phyloP scores from a whole-genome alignment of 1,140 invertebrate genomes.

The Papilio helenus region DNA sequence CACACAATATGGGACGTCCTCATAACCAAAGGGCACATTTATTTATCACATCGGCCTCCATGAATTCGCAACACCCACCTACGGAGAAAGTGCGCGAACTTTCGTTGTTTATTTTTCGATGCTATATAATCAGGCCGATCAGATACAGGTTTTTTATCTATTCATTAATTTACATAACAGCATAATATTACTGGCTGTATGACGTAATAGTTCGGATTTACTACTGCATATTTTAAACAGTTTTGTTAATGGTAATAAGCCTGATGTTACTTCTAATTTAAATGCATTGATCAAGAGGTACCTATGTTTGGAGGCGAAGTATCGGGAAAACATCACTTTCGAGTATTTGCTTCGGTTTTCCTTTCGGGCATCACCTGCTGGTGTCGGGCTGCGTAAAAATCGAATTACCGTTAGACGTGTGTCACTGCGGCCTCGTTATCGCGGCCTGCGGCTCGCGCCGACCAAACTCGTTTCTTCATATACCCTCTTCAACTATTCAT shows the following conservation, averaged over 20 bases:
- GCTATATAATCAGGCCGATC: conserved; percentile 31
- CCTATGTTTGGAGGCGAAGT: not conserved
- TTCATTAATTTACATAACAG: conserved; percentile 52
- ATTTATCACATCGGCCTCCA: conserved; percentile 23
- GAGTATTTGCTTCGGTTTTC: conserved; percentile 53
- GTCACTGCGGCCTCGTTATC: conserved; percentile 77
- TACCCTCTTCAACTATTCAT: conserved; percentile 65
- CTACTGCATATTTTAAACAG: conserved; percentile 13
- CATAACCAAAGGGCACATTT: conserved; percentile 37
- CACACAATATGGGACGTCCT: conserved; percentile 47
- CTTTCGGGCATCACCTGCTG: conserved; percentile 56
- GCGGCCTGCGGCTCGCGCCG: conserved; percentile 60
- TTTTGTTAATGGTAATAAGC: not conserved
- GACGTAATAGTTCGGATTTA: conserved; percentile 43
- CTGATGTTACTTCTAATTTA: not conserved
- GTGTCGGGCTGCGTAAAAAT: conserved; percentile 61
- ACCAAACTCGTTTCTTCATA: conserved; percentile 79
- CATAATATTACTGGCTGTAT: conserved; percentile 44
- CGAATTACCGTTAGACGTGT: conserved; percentile 78
- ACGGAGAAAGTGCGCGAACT: conserved; percentile 38
- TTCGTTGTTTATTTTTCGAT: conserved; percentile 26
- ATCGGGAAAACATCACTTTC: not conserved
- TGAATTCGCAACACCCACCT: conserved; percentile 22
- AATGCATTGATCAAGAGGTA: not conserved
- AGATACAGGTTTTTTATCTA: conserved; percentile 49